Evolutionary conservation across 1,140 invertebrate genomes (phyloP), one percentile per base, ranked within the genome.

Genomic region (Pararge aegeria): DNA sequence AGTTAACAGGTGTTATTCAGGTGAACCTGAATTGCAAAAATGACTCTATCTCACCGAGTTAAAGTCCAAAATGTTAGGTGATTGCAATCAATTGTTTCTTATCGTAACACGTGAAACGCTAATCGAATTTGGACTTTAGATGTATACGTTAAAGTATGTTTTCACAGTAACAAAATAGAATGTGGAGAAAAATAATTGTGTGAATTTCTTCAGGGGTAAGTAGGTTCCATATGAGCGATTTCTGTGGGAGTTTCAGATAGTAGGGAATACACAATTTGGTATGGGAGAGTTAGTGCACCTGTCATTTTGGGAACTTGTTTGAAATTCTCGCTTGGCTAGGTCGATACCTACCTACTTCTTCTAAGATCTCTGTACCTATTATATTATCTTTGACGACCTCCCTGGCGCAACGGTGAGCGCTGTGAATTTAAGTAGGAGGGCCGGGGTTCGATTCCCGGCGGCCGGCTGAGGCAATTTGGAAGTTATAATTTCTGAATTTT

Each of bases 1-100:
- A 20, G 19, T 21, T 9, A 57, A 57, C 55, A 57, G 55, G 55
- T 57, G 55, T 50, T 29, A 27, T 3, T 13, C 48, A 57, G 15
- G 5, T 49, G 6, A 34, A 18, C 30, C 15, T 27, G 49, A 57
- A 0, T 1, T 10, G 30, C 30, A 34, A 12, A 34, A 34, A n/a
- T 12, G 7, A 34, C 30, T 34, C 10, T 34, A 34, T 34, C n/a
- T 12, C 30, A 4, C 12, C n/a, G 10, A 1, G n/a, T 12, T 34
- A 34, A 2, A 34, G 30, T 34, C n/a, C 7, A 30, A 30, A 30
- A 12, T 34, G 10, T 0, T 7, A 34, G 9, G 29, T 30, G 4
- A 30, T 30, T 10, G 29, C 29, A 30, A 30, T 30, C 29, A 34
- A 34, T 6, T 34, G 7, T 24, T 24, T 2, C n/a, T 7, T 34